phyloP scores from a whole-genome alignment of 2,888 invertebrate species.

The Netelia melanura region DNA sequence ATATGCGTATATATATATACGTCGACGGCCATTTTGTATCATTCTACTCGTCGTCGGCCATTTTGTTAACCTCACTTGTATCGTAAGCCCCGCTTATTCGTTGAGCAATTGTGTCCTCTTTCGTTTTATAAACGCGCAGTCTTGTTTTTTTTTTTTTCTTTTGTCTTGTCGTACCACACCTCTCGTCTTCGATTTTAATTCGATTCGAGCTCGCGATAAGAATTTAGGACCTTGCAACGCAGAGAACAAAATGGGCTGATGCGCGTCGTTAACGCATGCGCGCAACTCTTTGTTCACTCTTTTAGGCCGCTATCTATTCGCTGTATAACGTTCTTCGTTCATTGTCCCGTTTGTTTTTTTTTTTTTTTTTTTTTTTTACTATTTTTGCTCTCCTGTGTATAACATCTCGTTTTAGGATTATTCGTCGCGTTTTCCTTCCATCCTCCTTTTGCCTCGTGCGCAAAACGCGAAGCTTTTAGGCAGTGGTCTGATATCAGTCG shows the following conservation, averaged over 20 bases:
- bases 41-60: conserved; percentile 30
- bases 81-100: conserved; percentile 55
- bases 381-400: not conserved
- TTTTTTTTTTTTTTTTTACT: not conserved
- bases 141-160: conserved; percentile 18
- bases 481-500: conserved; percentile 63
- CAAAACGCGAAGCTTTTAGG: conserved; percentile 64
- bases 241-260: not conserved
- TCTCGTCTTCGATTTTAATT: not conserved
- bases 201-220: not conserved
- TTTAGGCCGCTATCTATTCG: conserved; percentile 65
- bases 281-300: conserved; percentile 19
- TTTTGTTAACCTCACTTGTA: conserved; percentile 19
- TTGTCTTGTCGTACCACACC: not conserved
- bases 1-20: not conserved
- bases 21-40: conserved; percentile 45
- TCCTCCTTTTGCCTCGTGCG: conserved; percentile 1
- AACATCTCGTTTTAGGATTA: not conserved
- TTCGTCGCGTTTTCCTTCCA: not conserved
- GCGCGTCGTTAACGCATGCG: not conserved
- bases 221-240: not conserved
- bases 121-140: conserved; percentile 32
- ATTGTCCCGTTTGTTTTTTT: not conserved
- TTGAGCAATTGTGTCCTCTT: conserved; percentile 61
- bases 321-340: conserved; percentile 57